These are phyloP conservation scores for Furcula furcula DNA, from an alignment of 2,888 invertebrate genomes.

Conservation along the genomic window DNA sequence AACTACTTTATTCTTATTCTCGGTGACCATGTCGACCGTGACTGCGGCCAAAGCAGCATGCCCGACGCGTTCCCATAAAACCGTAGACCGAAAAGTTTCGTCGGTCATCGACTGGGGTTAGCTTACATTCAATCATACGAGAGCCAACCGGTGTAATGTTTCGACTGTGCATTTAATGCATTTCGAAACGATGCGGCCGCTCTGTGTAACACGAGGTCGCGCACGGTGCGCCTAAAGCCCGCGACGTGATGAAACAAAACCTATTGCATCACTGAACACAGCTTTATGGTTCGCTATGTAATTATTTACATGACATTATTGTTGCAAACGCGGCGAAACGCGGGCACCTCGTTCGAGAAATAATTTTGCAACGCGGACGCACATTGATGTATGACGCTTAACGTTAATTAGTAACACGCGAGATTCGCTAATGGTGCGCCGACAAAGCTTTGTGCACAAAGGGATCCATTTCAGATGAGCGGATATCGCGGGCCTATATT, in stretches of 20 bases:
- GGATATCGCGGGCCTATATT: constrained; percentile 37
- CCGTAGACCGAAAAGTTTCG: constrained; percentile 31
- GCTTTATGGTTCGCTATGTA: constrained; percentile 70
- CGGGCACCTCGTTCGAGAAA: constrained; percentile 25
- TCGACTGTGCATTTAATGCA: constrained; percentile 78
- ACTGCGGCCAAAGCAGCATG: constrained; percentile 9
- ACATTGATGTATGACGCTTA: constrained; percentile 37
- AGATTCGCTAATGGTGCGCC: constrained; percentile 53
- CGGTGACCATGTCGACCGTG: background rate
- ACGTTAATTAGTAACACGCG: constrained; percentile 55
- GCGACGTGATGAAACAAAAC: constrained; percentile 73
- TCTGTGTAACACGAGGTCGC: constrained; percentile 76
- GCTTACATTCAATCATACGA: constrained; percentile 59
- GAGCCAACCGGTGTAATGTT: constrained; percentile 50
- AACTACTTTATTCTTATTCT: no score
- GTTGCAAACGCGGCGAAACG: constrained; percentile 45
- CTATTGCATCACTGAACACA: constrained; percentile 71
- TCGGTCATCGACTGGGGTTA: constrained; percentile 39
- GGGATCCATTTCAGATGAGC: constrained; percentile 55
- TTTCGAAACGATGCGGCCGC: constrained; percentile 78
- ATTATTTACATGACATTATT: constrained; percentile 76
- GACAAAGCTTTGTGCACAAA: constrained; percentile 71
- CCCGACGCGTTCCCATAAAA: constrained; percentile 39
- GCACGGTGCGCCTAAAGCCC: constrained; percentile 69
- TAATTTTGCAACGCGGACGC: constrained; percentile 42